phyloP scores from a whole-genome alignment of 2,888 invertebrate genomes.

The Argyresthia goedartella region DNA sequence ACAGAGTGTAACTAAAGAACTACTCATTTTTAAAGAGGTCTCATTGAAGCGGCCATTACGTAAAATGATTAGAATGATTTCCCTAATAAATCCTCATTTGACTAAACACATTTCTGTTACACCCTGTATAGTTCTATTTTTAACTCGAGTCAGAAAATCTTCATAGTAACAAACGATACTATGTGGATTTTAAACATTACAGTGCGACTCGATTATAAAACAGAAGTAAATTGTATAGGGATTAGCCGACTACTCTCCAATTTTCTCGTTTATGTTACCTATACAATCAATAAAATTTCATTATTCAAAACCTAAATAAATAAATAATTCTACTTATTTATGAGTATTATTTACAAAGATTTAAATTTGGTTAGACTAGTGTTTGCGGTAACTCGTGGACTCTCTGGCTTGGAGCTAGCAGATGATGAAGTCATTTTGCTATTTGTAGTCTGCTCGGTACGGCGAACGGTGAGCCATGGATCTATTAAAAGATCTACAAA shows the following conservation, averaged over 20 bases:
- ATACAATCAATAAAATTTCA: conserved; percentile 37
- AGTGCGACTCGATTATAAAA: conserved; percentile 25
- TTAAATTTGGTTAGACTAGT: conserved; percentile 55
- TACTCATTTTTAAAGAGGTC: no score
- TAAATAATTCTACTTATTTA: conserved; percentile 54
- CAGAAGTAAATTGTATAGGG: conserved; percentile 6
- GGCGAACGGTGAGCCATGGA: no score
- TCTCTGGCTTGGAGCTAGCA: background rate
- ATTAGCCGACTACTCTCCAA: conserved; percentile 24
- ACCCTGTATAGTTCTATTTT: no score
- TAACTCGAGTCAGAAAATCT: no score
- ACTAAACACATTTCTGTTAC: no score
- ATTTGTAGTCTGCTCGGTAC: no score
- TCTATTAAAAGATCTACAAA: no score
- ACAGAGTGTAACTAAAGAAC: background rate
- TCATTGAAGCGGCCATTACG: no score
- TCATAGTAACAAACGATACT: no score
- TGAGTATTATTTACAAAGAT: conserved; percentile 61
- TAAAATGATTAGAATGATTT: no score
- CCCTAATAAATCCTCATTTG: no score
- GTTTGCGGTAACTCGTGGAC: conserved; percentile 15
- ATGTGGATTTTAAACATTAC: no score
- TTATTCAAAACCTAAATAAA: conserved; percentile 49
- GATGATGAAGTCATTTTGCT: background rate
- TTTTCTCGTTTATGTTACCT: conserved; percentile 31